Base-by-base conservation (phyloP, 2,888 invertebrate genomes). In the Dorcus parallelipipedus region DNA sequence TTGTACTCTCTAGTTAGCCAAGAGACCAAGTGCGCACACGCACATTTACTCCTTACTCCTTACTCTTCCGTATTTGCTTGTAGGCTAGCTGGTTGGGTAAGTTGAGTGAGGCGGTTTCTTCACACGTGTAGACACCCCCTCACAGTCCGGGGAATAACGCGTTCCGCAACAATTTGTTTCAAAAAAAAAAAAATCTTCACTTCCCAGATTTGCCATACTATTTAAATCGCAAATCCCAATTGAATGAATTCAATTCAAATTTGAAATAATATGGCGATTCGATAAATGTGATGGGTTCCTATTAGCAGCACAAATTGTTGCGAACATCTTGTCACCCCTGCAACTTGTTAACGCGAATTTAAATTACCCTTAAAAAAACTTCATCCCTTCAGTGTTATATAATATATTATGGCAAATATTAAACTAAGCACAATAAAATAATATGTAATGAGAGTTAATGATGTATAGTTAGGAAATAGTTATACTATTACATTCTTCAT, bases 391-490 rank as follows among this genome's bases (percentile, higher is more conserved):
- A 71, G 63, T 74, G 73, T 74, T 73, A 70, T 71, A 73, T 60
- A 60, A 58, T 65, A 64, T 69, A 70, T 68, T 72, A 71, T 71
- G 71, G 72, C 72, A 74, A 74, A 72, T 73, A 72, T 73, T 73
- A 71, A 73, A 70, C 66, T 73, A 73, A 72, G 73, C 74, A 75
- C 73, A 75, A 74, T 73, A 74, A 71, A 66, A 65, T 33, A 33
- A 33, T 67, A 70, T 69, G 66, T 69, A 71, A 71, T 68, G 66
- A 70, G 64, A 68, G 67, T 71, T 72, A 69, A 63, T 68, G 53
- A 67, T 69, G 69, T 70, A 70, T 69, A 69, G 66, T 64, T 70
- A 69, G 69, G 52, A 48, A 61, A 60, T 69, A 68, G 66, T 65
- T 64, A 67, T 33, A 33, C 26, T 33, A 33, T 33, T 33, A 33